Evolutionary conservation across 2,888 invertebrate species (phyloP).

Genomic region (Melinaea marsaeus): DNA sequence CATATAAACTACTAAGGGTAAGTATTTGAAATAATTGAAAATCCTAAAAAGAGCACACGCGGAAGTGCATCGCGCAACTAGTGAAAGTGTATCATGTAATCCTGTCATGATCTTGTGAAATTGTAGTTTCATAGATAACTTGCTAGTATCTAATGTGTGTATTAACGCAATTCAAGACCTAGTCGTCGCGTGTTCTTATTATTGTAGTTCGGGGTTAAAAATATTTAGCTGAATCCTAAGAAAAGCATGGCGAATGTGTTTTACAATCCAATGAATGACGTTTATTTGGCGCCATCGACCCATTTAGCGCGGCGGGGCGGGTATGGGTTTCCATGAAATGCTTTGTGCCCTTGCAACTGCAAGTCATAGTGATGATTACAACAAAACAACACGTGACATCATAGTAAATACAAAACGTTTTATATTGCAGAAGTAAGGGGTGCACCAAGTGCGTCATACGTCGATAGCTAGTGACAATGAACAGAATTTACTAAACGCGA

Average conservation of each 20-base stretch:
- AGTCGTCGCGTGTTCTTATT: constrained; percentile 19
- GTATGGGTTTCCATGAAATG: constrained; percentile 58
- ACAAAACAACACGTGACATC: constrained; percentile 52
- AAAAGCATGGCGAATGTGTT: constrained; percentile 36
- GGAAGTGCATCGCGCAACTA: constrained; percentile 59
- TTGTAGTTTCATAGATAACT: constrained; percentile 57
- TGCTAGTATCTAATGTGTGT: constrained; percentile 45
- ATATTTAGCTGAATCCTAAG: constrained; percentile 4
- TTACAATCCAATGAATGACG: constrained; percentile 59
- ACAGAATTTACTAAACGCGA: constrained; percentile 61
- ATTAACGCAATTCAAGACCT: constrained; percentile 44
- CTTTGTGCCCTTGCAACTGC: constrained; percentile 54
- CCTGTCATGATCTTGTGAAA: constrained; percentile 74
- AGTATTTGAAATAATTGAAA: constrained; percentile 48
- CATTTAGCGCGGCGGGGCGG: constrained; percentile 67
- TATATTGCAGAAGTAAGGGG: constrained; percentile 70
- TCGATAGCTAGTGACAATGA: constrained; percentile 72
- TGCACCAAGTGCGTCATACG: constrained; percentile 72
- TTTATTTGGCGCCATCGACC: constrained; percentile 76
- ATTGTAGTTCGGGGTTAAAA: constrained; percentile 33
- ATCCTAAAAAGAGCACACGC: constrained; percentile 48
- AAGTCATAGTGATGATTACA: constrained; percentile 55
- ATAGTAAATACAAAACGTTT: constrained; percentile 44
- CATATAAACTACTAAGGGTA: constrained; percentile 68
- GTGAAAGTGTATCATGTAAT: constrained; percentile 79